phyloP scores from a whole-genome alignment of 2,113 vertebrate genomes.

The Urocitellus parryii region DNA sequence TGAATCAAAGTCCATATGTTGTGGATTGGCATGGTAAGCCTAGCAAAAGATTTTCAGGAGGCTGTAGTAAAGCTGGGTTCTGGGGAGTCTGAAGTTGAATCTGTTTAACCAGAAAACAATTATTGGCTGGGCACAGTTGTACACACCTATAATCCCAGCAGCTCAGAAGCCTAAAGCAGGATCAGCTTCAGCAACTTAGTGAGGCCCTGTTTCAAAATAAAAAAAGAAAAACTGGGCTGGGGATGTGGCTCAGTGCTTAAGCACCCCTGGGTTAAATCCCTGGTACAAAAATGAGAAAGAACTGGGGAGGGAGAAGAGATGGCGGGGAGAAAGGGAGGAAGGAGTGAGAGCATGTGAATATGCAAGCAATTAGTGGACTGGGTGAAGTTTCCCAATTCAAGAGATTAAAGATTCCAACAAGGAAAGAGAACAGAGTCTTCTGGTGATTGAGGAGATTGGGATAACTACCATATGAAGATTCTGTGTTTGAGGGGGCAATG shows the following conservation, averaged over 20 bases:
- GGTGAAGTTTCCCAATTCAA: background rate
- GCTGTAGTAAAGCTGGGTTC: background rate
- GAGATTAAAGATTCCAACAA: constrained; percentile 43
- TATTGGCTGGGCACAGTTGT: too few relatives aligned
- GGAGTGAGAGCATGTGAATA: too few relatives aligned
- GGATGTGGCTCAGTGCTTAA: too few relatives aligned
- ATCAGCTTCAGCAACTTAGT: too few relatives aligned
- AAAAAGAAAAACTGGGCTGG: too few relatives aligned
- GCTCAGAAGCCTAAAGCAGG: too few relatives aligned
- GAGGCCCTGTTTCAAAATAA: too few relatives aligned
- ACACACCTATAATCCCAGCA: too few relatives aligned
- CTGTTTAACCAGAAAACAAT: background rate
- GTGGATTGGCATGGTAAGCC: background rate
- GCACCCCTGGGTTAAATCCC: too few relatives aligned
- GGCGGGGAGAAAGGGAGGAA: too few relatives aligned
- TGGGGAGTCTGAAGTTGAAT: background rate
- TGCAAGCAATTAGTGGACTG: background rate
- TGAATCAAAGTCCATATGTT: background rate
- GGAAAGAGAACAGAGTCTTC: background rate
- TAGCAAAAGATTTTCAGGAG: background rate
- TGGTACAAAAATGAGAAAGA: too few relatives aligned
- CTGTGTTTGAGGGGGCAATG: background rate
- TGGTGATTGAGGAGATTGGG: background rate
- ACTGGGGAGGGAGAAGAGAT: too few relatives aligned
- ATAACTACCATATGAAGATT: background rate